Percentiles rank a stretch among this genome's conserved stretches.
phyloP scores from a whole-genome alignment of 2,888 invertebrate genomes.

The Clostera curtula region DNA sequence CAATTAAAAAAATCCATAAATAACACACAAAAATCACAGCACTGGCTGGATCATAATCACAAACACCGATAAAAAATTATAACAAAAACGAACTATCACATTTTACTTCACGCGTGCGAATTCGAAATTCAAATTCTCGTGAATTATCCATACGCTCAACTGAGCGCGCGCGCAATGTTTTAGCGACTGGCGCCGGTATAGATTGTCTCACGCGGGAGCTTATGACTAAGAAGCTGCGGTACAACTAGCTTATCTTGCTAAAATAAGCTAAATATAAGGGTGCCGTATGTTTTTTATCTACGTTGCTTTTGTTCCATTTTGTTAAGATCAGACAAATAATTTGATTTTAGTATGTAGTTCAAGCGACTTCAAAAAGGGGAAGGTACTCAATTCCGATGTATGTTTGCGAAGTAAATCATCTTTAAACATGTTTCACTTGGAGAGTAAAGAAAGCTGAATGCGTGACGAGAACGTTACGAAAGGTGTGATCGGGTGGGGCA shows the following conservation, averaged over 20 bases:
- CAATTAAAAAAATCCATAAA: constrained; percentile 10
- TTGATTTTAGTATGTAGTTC: no score
- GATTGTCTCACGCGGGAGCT: constrained; percentile 11
- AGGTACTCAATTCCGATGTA: no score
- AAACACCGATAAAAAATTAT: constrained; percentile 12
- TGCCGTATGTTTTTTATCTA: constrained; percentile 9
- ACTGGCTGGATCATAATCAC: constrained; percentile 20
- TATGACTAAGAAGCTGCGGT: constrained; percentile 19
- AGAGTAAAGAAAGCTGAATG: no score
- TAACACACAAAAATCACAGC: constrained; percentile 9
- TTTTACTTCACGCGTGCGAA: constrained; percentile 10
- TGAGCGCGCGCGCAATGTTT: constrained; percentile 18
- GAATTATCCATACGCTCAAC: constrained; percentile 16
- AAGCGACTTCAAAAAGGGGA: no score
- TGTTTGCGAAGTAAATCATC: no score
- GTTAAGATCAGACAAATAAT: no score
- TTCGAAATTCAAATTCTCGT: constrained; percentile 9
- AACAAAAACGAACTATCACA: constrained; percentile 10
- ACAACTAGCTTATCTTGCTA: constrained; percentile 5
- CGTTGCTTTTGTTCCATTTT: no score
- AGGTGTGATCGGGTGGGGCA: no score
- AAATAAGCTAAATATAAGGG: constrained; percentile 3
- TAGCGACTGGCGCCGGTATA: constrained; percentile 20
- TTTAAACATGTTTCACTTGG: no score
- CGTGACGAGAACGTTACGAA: no score